These are phyloP conservation scores for Tholera decimalis DNA, from an alignment of 2,888 invertebrate genomes.

Conservation along the genomic window DNA sequence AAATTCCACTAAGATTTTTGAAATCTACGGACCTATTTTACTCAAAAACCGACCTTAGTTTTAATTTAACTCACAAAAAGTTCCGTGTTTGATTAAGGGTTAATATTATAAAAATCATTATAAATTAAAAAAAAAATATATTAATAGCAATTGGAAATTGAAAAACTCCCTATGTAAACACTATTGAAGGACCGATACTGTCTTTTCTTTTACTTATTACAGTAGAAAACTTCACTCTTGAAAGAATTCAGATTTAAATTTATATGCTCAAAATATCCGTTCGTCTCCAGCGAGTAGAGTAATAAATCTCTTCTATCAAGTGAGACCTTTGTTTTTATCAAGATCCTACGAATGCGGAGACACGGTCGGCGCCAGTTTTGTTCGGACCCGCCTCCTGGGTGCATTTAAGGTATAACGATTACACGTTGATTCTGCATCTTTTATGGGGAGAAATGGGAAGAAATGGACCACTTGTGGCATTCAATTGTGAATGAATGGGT, in stretches of 20 bases:
- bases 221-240: conserved; percentile 25
- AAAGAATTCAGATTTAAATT: conserved; percentile 66
- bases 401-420: conserved; percentile 72
- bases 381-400: conserved; percentile 70
- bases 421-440: conserved; percentile 60
- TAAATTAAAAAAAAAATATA: no score
- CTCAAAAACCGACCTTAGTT: no score
- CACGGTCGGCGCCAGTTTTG: conserved; percentile 61
- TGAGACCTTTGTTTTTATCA: conserved; percentile 81
- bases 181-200: no score
- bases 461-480: conserved; percentile 61
- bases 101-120: no score
- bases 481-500: conserved; percentile 44
- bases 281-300: conserved; percentile 78
- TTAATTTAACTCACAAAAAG: no score
- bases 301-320: conserved; percentile 85
- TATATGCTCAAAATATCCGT: conserved; percentile 79
- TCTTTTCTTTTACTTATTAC: no score
- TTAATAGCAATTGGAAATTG: no score
- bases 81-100: no score
- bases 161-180: no score
- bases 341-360: conserved; percentile 70
- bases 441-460: conserved; percentile 52
- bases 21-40: no score
- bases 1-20: no score